phyloP scores from a whole-genome alignment of 2,888 invertebrate species.

The Aplocera efformata region DNA sequence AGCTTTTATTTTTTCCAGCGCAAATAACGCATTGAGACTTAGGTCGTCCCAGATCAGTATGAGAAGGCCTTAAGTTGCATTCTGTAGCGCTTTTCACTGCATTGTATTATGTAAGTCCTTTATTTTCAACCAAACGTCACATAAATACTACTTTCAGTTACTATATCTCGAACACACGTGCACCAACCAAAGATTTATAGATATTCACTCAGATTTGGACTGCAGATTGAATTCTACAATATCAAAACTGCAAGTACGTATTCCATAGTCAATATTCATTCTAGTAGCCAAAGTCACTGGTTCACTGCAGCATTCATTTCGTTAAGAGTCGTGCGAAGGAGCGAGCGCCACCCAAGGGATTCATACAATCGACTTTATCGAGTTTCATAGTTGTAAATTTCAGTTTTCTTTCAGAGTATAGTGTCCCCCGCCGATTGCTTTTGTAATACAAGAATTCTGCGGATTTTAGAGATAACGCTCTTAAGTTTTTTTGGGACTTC shows the following conservation, averaged over 20 bases:
- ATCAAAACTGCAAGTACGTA: constrained; percentile 5
- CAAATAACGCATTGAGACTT: too few species aligned
- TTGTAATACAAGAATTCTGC: constrained; percentile 19
- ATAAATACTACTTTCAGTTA: too few species aligned
- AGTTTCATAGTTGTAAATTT: constrained; percentile 45
- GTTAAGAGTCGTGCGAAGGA: constrained; percentile 41
- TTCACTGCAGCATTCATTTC: constrained; percentile 45
- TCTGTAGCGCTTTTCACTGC: too few species aligned
- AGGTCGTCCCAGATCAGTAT: too few species aligned
- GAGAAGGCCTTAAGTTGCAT: too few species aligned
- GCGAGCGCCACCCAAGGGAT: constrained; percentile 37
- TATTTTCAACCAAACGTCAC: too few species aligned
- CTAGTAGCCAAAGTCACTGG: constrained; percentile 37
- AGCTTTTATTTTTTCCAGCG: too few species aligned
- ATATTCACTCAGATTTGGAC: too few species aligned
- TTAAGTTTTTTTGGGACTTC: constrained; percentile 4
- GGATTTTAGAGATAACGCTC: constrained; percentile 8
- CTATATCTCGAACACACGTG: too few species aligned
- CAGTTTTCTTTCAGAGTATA: constrained; percentile 37
- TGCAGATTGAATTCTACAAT: neutral
- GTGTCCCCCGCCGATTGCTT: constrained; percentile 21
- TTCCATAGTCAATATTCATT: constrained; percentile 28
- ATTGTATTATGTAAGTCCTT: too few species aligned
- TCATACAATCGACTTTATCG: constrained; percentile 49
- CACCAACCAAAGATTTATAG: too few species aligned